A percentile compares a stretch with the other conserved stretches of the same genome.
These are phyloP conservation scores for Ataeniobius toweri DNA, from an alignment of 2,797 vertebrate species.

Conservation along the genomic window DNA sequence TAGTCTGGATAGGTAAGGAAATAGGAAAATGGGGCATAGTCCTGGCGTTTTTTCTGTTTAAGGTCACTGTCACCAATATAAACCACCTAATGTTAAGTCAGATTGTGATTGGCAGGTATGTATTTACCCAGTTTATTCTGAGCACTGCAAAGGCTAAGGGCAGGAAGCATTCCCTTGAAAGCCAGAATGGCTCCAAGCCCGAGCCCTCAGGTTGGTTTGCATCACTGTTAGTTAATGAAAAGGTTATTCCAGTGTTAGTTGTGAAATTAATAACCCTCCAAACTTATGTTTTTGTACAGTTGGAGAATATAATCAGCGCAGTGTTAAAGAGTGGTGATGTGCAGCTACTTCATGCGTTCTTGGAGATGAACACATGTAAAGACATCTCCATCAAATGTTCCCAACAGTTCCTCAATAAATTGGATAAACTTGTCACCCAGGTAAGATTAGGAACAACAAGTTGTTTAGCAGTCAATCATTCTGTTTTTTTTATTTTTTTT, in stretches of 20 bases:
- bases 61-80: too few species aligned
- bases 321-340: slow-evolving; percentile 81
- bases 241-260: not conserved
- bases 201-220: slow-evolving; percentile 59
- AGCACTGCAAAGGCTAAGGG: not conserved
- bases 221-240: not conserved
- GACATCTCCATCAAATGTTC: slow-evolving; percentile 83
- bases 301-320: slow-evolving; percentile 87
- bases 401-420: slow-evolving; percentile 86
- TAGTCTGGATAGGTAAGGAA: too few species aligned
- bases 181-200: slow-evolving; percentile 59
- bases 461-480: not conserved
- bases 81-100: not conserved
- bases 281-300: slow-evolving; percentile 56
- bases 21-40: too few species aligned
- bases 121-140: not conserved
- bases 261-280: not conserved
- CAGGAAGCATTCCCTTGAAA: not conserved
- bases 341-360: slow-evolving; percentile 77
- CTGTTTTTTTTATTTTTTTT: not conserved
- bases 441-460: slow-evolving; percentile 70
- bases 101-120: not conserved
- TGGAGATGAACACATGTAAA: slow-evolving; percentile 76
- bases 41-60: too few species aligned
- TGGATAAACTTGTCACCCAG: slow-evolving; percentile 87